Base-by-base conservation (phyloP, 2,888 invertebrate species). In the Pardosa pseudoannulata region DNA sequence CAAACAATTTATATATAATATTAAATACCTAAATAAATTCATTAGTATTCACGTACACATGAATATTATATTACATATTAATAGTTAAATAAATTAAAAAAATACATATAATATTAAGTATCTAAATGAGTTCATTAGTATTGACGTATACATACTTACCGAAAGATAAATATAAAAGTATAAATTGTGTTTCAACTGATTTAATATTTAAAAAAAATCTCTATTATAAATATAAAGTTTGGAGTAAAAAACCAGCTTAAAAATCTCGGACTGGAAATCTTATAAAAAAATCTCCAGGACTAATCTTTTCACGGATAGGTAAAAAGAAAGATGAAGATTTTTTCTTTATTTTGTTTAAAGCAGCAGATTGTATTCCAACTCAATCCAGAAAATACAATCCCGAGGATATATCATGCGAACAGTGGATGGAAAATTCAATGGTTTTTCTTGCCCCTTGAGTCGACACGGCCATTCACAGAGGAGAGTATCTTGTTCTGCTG, bases 221-320 rank as follows among this genome's bases (percentile, higher is more conserved):
- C 36, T 5, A 36, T 36, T 5, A 36, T 36, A 36, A 36, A 36
- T 9, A 16, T 16, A 2, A 46, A 2, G 9, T 19, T 23, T 23
- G 56, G 19, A 56, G n/a, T 56, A 23, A 56, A 56, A n/a, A n/a
- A 56, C n/a, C 56, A 56, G 56, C 56, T 56, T 56, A 56, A 56
- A 56, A 56, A 56, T 56, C 19, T 23, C 56, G 23, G 5, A 56
- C 2, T 23, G 23, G 11, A 23, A 23, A 19, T 23, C 23, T 23
- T 3, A 56, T 23, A 56, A 56, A n/a, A n/a, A 56, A 23, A 23
- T 23, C 19, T 56, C 36, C 36, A 36, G 23, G 56, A 56, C 56
- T 56, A 56, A 56, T 56, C 56, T 56, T 56, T 23, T 56, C 56
- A 6, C 1, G 23, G 23, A 16, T 16, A 23, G 16, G 56, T 46